Evolutionary conservation across 2,113 vertebrate species (phyloP), one percentile per base, ranked within the genome.

Genomic region (Platysternon megacephalum): DNA sequence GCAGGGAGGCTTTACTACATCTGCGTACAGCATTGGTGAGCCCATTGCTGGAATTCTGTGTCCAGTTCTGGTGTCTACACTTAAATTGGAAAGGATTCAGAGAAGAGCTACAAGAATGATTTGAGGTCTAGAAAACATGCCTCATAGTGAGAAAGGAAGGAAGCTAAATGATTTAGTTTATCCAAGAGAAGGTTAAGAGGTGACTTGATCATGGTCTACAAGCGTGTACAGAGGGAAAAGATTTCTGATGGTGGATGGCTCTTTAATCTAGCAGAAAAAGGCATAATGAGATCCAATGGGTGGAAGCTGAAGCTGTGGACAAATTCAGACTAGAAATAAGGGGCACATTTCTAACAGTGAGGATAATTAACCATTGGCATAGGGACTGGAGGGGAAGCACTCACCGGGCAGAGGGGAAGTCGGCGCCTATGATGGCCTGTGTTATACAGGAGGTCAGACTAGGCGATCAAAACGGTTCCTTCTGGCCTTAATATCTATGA

Each of bases 201-300:
- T 78, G 56, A 89, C 85, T 95, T 86, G 83, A 89, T 95, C 29
- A 3, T 65, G 89, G 26, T 84, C 83, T 86, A 35, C 90, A 85
- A 88, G 28, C 87, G 42, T 49, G 5, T 9, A 86, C 79, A n/a
- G 93, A 93, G 52, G 92, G 90, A 94, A 91, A 42, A 49, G 39
- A 56, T 82, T 95, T 96, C 85, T 93, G 81, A 86, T 95, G 79
- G 87, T 95, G 93, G 85, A 89, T 92, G 90, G 79, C 44, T 94
- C 92, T 95, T 94, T 92, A 95, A 96, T 95, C 94, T 95, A 95
- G 93, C 92, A 95, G 95, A 86, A 91, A 94, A 97, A 95, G 84
- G 28, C 72, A 79, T 95, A 93, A 97, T 96, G 96, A 93, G 74
- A 94, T 91, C 88, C 94, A 93, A 87, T 95, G 19, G 87, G 74